Base-by-base conservation (phyloP, 2,888 invertebrate species). In the Drosophila hamatofila region DNA sequence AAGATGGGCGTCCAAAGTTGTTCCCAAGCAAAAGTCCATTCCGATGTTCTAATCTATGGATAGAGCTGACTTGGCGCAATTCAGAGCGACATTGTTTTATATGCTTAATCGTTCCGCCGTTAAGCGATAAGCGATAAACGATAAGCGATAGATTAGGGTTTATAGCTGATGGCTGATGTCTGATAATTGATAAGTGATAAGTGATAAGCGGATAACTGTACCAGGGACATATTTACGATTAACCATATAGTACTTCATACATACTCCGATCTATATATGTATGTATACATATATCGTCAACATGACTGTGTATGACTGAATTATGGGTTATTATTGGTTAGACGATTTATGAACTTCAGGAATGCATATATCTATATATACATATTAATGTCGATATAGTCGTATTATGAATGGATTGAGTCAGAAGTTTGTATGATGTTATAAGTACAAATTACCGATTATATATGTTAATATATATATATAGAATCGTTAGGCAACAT, bases 71-170 rank as follows among this genome's bases (percentile, higher is more conserved):
- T 64, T 27, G 39, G 33, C 30, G 39, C 33, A 67, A 27, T 51
- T 18, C 33, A 16, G n/a, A 23, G 54, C 59, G 73, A 75, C 66
- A 59, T 77, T 52, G 67, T 71, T 80, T 80, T 81, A 81, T 84
- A 69, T 66, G 57, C 72, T 57, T 87, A 83, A 82, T 83, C 75
- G 71, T 60, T 62, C 30, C 52, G 39, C 55, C 75, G 81, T 87
- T 83, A 78, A 66, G 25, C 52, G 27, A 51, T 63, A 48, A 27
- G 9, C 41, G 25, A 41, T 56, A 27, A 25, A 12, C 51, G 42
- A 51, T 51, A 51, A n/a, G 37, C 37, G 49, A 49, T 21, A 49
- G 49, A 49, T 49, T 49, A 54, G 12, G 23, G 5, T 23, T 23
- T 21, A 54, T 54, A 54, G 14, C 39, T 33, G 16, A 54, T 54